Percentiles rank a stretch among this genome's conserved stretches.
Evolutionary conservation across 64 coral and sea anemone genomes (phyloP).

Genomic region (Porites lutea): DNA sequence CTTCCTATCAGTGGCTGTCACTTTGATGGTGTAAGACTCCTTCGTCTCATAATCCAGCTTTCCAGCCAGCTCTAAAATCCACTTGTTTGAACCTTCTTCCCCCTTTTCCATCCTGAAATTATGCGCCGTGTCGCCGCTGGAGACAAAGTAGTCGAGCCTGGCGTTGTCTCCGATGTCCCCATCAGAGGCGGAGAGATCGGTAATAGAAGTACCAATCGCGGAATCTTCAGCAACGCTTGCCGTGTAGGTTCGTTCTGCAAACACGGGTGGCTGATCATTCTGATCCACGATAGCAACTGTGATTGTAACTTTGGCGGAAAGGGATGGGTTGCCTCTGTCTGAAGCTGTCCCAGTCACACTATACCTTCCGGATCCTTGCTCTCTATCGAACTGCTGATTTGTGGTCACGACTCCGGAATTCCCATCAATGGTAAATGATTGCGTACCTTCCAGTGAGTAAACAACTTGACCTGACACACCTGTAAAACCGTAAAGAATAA

Average conservation of each 20-base stretch:
- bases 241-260: neutral
- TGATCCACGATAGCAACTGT: slow-evolving; percentile 54
- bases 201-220: slow-evolving; percentile 20
- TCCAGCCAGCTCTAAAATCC: slow-evolving; percentile 42
- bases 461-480: neutral
- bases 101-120: slow-evolving; percentile 45
- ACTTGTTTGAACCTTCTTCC: neutral
- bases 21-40: slow-evolving; percentile 28
- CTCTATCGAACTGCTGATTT: slow-evolving; percentile 52
- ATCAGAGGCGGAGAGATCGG: slow-evolving; percentile 42
- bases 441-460: slow-evolving; percentile 5
- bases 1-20: slow-evolving; percentile 73
- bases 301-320: neutral
- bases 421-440: slow-evolving; percentile 55
- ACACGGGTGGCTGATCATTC: slow-evolving; percentile 55
- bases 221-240: slow-evolving; percentile 34
- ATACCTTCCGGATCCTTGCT: neutral
- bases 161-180: slow-evolving; percentile 64
- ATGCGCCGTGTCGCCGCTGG: slow-evolving; percentile 22
- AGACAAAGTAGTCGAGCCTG: slow-evolving; percentile 56
- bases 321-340: slow-evolving; percentile 32
- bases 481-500: neutral
- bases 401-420: slow-evolving; percentile 62
- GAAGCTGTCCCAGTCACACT: slow-evolving; percentile 25
- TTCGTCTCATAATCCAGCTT: slow-evolving; percentile 59